These are phyloP conservation scores for Agelastica alni DNA, from an alignment of 2,888 invertebrate species.

Conservation along the genomic window DNA sequence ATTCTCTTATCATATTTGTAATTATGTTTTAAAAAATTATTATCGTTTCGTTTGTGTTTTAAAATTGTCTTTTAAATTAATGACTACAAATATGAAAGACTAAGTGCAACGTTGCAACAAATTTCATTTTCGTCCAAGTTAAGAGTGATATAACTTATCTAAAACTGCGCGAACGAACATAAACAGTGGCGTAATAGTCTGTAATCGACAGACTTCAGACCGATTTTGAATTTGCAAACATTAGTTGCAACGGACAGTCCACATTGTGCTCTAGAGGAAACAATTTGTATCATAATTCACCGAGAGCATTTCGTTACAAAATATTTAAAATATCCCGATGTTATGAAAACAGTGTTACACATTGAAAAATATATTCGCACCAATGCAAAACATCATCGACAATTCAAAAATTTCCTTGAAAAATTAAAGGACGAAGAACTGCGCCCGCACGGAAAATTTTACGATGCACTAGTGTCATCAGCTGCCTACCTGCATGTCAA, in stretches of 20 bases:
- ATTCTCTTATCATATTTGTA: no score
- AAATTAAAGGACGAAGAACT: constrained; percentile 14
- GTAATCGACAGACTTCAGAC: neutral
- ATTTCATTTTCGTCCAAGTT: neutral
- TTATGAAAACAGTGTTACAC: constrained; percentile 17
- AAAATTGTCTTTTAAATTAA: neutral
- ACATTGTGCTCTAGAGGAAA: neutral
- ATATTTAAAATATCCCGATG: constrained; percentile 22
- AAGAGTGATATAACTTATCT: neutral
- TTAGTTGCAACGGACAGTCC: neutral
- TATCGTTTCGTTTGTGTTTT: neutral
- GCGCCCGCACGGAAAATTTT: no score
- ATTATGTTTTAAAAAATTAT: neutral
- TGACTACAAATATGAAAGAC: no score
- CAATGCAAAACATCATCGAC: constrained; percentile 22
- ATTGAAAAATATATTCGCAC: constrained; percentile 16
- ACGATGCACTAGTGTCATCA: no score
- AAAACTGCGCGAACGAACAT: no score
- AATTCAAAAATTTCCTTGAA: constrained; percentile 23
- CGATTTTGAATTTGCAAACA: neutral
- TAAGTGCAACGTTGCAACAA: neutral
- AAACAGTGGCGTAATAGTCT: neutral
- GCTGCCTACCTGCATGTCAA: no score
- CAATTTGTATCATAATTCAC: no score
- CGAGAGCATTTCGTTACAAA: constrained; percentile 18